Conservation (phyloP, 2,797 vertebrate species). For the Macropodus opercularis region DNA sequence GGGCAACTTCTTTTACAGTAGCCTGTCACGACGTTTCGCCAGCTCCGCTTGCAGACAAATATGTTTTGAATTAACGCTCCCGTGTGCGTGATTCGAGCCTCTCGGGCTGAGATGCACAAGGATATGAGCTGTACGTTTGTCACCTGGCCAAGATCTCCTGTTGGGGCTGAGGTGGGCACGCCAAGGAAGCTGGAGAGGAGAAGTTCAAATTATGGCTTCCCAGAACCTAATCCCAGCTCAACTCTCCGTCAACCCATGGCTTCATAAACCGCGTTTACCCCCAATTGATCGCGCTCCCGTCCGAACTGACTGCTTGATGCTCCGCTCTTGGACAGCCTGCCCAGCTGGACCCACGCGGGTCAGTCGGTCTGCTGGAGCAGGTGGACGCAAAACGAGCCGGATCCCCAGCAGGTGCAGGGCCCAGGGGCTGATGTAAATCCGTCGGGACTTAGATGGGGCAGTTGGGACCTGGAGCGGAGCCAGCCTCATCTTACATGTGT, state of each 20-base stretch:
- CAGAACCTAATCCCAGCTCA: not conserved
- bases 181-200: slow-evolving; percentile 1
- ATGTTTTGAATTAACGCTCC: slow-evolving; percentile 37
- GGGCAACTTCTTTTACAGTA: slow-evolving; percentile 68
- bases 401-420: slow-evolving; percentile 81
- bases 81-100: slow-evolving; percentile 41
- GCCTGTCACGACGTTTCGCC: slow-evolving; percentile 56
- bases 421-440: slow-evolving; percentile 77
- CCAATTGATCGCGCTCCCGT: slow-evolving; percentile 35
- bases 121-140: slow-evolving; percentile 34
- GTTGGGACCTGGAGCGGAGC: slow-evolving; percentile 74
- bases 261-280: slow-evolving; percentile 26
- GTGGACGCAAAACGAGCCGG: slow-evolving; percentile 75
- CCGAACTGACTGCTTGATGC: slow-evolving; percentile 37
- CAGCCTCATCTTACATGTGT: slow-evolving; percentile 73
- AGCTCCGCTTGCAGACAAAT: slow-evolving; percentile 53
- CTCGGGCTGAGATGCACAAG: slow-evolving; percentile 36
- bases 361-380: slow-evolving; percentile 72
- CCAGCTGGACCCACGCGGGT: slow-evolving; percentile 63
- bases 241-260: not conserved
- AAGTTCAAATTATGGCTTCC: not conserved
- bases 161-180: slow-evolving; percentile 31
- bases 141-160: slow-evolving; percentile 50
- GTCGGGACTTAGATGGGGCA: slow-evolving; percentile 76
- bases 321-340: slow-evolving; percentile 45